phyloP scores from a whole-genome alignment of 2,797 vertebrate genomes.

The Lycodopsis pacificus region DNA sequence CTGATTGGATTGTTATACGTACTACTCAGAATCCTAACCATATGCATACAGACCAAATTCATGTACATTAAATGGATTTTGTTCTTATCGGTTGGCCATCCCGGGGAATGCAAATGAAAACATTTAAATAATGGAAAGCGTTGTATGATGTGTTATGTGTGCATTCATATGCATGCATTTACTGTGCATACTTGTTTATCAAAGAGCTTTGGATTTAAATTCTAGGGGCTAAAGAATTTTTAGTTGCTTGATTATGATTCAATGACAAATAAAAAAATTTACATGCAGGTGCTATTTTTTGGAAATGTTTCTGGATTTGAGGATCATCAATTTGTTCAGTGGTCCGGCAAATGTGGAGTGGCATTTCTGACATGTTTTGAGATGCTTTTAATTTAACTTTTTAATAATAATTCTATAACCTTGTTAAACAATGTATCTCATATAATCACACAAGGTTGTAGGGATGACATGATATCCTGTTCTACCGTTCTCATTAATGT shows the following conservation, averaged over 20 bases:
- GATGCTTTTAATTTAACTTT: constrained; percentile 10
- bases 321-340: neutral
- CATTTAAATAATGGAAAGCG: constrained; percentile 24
- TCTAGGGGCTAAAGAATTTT: neutral
- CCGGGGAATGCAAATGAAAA: constrained; percentile 41
- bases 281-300: neutral
- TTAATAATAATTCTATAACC: neutral
- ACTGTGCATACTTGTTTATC: constrained; percentile 10
- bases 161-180: constrained; percentile 18
- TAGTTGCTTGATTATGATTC: neutral
- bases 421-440: neutral
- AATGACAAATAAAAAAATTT: neutral
- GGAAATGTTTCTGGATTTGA: neutral
- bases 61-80: constrained; percentile 17
- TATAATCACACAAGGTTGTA: neutral
- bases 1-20: constrained; percentile 2
- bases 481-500: neutral
- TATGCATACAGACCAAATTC: constrained; percentile 13
- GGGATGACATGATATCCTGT: neutral
- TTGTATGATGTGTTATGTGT: constrained; percentile 12
- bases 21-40: neutral
- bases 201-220: constrained; percentile 10
- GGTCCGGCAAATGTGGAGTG: neutral
- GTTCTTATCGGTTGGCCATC: constrained; percentile 18
- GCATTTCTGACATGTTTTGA: neutral